These are phyloP conservation scores for Steinernema khuongi DNA, from an alignment of 1,140 invertebrate genomes.

Conservation along the genomic window DNA sequence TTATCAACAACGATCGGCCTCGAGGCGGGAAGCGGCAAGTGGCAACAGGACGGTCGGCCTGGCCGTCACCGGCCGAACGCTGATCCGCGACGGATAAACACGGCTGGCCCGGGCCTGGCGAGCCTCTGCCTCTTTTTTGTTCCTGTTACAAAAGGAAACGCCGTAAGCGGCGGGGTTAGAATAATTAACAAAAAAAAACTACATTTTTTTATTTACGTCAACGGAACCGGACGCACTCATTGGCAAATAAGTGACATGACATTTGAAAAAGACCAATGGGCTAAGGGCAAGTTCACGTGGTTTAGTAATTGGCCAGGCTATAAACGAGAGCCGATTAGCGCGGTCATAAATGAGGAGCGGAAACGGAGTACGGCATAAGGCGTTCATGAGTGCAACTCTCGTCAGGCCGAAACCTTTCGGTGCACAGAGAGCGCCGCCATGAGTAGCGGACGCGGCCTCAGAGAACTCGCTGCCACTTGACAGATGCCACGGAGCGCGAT, in stretches of 20 bases:
- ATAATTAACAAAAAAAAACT: too few species aligned
- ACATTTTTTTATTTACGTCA: too few species aligned
- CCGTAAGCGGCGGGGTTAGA: neutral
- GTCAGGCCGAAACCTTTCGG: too few species aligned
- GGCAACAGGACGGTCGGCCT: neutral
- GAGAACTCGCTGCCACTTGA: neutral
- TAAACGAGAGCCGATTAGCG: too few species aligned
- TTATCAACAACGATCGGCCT: neutral
- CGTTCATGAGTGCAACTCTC: too few species aligned
- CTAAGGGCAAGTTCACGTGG: too few species aligned
- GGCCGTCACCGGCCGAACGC: neutral
- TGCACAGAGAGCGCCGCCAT: neutral
- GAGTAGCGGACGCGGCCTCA: neutral
- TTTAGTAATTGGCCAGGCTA: too few species aligned
- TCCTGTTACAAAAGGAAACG: neutral
- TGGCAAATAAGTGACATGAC: too few species aligned
- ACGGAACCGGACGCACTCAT: too few species aligned
- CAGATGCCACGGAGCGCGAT: neutral
- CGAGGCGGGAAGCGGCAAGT: neutral
- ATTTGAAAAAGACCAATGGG: too few species aligned
- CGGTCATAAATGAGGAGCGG: too few species aligned
- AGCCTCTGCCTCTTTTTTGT: neutral
- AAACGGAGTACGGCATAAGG: too few species aligned
- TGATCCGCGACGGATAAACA: constrained; percentile 10
- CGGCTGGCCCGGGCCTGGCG: neutral